Conservation (phyloP, 2,797 vertebrate genomes). For the Rhinophrynus dorsalis region DNA sequence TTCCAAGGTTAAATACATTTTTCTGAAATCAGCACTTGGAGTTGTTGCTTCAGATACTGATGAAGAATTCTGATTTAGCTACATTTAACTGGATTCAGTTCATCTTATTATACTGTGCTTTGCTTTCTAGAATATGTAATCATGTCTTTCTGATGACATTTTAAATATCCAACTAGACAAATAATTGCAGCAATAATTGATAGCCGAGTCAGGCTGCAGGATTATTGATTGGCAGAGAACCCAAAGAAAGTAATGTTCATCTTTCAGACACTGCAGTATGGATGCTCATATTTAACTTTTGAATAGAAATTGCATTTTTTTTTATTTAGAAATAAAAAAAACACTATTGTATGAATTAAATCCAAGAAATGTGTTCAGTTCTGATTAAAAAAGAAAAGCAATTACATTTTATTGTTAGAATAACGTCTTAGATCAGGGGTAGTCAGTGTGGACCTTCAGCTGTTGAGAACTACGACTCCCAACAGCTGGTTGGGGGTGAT, state of each 20-base stretch:
- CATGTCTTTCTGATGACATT: conserved; percentile 82
- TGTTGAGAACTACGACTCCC: too few species aligned
- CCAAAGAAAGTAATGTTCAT: conserved; percentile 69
- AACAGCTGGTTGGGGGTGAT: too few species aligned
- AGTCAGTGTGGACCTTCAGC: too few species aligned
- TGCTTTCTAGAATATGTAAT: conserved; percentile 81
- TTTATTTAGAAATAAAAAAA: conserved; percentile 56
- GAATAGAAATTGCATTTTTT: conserved; percentile 70
- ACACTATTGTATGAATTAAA: too few species aligned
- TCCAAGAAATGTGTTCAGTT: too few species aligned
- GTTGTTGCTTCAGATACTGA: conserved; percentile 68
- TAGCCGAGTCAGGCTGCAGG: conserved; percentile 73
- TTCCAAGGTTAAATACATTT: conserved; percentile 64
- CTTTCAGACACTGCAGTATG: conserved; percentile 70
- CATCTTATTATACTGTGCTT: conserved; percentile 77
- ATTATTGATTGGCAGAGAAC: conserved; percentile 80
- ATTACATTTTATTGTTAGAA: too few species aligned
- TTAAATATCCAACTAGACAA: conserved; percentile 85
- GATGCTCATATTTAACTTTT: conserved; percentile 77
- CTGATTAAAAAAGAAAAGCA: too few species aligned
- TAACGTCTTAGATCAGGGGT: too few species aligned
- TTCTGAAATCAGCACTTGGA: conserved; percentile 66
- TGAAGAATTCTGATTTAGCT: conserved; percentile 67
- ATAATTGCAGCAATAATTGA: conserved; percentile 85
- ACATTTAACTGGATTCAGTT: conserved; percentile 76